phyloP scores from a whole-genome alignment of 2,113 vertebrate species.

The Phalacrocorax brasilianus region DNA sequence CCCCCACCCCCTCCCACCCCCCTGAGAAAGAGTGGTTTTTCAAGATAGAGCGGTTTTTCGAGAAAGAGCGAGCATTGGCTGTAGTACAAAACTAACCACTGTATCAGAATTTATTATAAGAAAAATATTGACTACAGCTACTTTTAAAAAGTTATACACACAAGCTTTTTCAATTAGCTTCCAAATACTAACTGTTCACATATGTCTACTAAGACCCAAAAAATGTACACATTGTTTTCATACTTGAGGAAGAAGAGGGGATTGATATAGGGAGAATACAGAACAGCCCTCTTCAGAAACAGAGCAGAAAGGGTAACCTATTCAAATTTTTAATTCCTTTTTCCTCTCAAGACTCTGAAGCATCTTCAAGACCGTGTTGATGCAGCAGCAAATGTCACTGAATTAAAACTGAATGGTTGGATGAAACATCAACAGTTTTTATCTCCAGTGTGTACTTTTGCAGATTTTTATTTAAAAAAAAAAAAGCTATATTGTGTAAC shows the following conservation, averaged over 20 bases:
- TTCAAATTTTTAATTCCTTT: not conserved
- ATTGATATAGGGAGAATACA: not conserved
- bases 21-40: no score
- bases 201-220: not conserved
- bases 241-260: not conserved
- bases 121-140: not conserved
- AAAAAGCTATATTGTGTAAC: not conserved
- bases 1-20: no score
- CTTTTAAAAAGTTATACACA: not conserved
- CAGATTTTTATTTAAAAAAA: not conserved
- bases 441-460: not conserved
- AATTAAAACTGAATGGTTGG: not conserved
- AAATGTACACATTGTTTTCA: not conserved
- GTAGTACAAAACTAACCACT: not conserved
- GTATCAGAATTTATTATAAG: not conserved
- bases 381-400: not conserved
- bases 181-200: not conserved
- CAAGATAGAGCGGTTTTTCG: no score
- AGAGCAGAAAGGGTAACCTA: not conserved
- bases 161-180: not conserved
- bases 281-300: not conserved
- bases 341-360: not conserved
- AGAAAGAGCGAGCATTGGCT: not conserved
- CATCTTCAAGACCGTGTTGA: not conserved
- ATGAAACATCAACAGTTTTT: not conserved